Evolutionary conservation across 2,797 vertebrate species (phyloP).

Genomic region (Petrocephalus sullivani): DNA sequence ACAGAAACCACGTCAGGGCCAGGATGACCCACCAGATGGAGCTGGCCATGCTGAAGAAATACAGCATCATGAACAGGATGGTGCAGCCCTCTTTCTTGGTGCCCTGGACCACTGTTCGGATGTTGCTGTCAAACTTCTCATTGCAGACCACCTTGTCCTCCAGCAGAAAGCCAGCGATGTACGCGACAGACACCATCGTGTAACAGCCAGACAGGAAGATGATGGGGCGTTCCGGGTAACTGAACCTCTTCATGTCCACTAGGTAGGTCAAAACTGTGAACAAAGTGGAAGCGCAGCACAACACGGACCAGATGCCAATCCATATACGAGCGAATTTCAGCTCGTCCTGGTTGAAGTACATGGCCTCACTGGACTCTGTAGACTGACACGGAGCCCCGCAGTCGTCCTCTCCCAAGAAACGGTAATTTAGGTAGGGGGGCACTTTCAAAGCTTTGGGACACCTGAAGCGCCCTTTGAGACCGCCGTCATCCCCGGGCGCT

Average conservation of each 20-base stretch:
- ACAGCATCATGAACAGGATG: slow-evolving; percentile 79
- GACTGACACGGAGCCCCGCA: slow-evolving; percentile 72
- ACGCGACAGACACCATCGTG: slow-evolving; percentile 71
- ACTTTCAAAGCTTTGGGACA: slow-evolving; percentile 70
- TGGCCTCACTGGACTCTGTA: slow-evolving; percentile 62
- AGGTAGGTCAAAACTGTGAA: slow-evolving; percentile 75
- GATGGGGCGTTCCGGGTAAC: slow-evolving; percentile 75
- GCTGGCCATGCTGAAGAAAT: slow-evolving; percentile 79
- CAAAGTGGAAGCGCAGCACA: slow-evolving; percentile 73
- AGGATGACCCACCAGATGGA: slow-evolving; percentile 80
- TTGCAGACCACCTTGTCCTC: slow-evolving; percentile 75
- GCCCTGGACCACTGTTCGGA: slow-evolving; percentile 70
- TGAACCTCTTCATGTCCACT: slow-evolving; percentile 78
- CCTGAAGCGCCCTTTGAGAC: slow-evolving; percentile 53
- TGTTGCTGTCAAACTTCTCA: slow-evolving; percentile 70
- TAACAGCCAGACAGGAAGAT: slow-evolving; percentile 76
- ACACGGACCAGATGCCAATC: slow-evolving; percentile 75
- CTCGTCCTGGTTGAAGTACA: slow-evolving; percentile 73
- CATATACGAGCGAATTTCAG: slow-evolving; percentile 71
- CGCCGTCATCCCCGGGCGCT: slow-evolving; percentile 31
- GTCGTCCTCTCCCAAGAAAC: slow-evolving; percentile 71
- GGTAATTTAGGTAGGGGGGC: slow-evolving; percentile 72
- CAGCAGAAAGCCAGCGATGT: slow-evolving; percentile 71
- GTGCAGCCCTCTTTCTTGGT: slow-evolving; percentile 77
- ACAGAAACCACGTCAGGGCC: slow-evolving; percentile 75